Percentiles rank a stretch among this genome's conserved stretches.
Evolutionary conservation across 2,797 vertebrate genomes (phyloP).

Genomic region (Pogoniulus pusillus): DNA sequence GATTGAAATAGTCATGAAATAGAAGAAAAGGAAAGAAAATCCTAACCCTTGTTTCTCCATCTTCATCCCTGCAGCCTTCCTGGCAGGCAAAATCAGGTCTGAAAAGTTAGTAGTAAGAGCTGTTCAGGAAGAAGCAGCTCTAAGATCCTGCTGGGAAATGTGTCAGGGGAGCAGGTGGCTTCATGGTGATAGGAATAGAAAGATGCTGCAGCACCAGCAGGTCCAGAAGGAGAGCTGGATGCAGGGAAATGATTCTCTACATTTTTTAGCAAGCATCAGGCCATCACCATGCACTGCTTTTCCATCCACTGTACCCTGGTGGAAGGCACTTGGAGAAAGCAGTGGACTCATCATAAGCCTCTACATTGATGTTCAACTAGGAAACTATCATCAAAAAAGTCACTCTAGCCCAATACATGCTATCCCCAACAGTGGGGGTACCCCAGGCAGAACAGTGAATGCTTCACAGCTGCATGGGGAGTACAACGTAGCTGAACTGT

Average conservation of each 20-base stretch:
- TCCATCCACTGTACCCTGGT: too few species aligned
- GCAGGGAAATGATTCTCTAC: not conserved
- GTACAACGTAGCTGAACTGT: not conserved
- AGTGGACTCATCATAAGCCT: not conserved
- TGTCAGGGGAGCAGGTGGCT: not conserved
- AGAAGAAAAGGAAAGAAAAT: not conserved
- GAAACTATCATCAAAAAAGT: not conserved
- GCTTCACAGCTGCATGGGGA: not conserved
- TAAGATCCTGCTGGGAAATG: not conserved
- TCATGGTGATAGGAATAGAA: not conserved
- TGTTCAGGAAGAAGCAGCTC: not conserved
- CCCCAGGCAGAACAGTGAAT: not conserved
- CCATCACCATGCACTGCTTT: not conserved
- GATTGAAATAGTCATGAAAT: not conserved
- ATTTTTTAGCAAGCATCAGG: not conserved
- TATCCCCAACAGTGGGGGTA: not conserved
- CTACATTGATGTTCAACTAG: not conserved
- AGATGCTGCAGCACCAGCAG: fast-evolving
- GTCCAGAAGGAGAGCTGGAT: not conserved
- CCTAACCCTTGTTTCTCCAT: not conserved
- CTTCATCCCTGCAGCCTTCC: not conserved
- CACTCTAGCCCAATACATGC: fast-evolving
- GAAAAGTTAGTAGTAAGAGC: not conserved
- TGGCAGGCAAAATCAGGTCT: not conserved
- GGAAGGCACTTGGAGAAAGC: not conserved